phyloP scores from a whole-genome alignment of 2,113 vertebrate species.

The Astatotilapia flaviijosephi region DNA sequence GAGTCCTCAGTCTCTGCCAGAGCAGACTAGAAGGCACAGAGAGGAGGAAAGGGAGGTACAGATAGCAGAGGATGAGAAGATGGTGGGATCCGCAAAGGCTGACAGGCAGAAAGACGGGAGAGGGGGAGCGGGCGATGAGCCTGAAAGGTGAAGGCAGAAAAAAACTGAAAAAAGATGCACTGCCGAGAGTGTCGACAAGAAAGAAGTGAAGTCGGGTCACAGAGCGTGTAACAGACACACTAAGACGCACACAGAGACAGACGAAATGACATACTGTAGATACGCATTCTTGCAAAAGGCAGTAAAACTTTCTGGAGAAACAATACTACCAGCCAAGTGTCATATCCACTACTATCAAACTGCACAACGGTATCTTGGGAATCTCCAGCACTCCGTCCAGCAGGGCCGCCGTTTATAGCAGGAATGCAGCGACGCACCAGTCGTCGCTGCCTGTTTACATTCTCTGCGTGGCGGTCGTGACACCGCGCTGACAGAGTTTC shows the following conservation, averaged over 20 bases:
- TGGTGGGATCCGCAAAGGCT: background rate
- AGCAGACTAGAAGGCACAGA: background rate
- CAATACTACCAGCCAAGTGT: background rate
- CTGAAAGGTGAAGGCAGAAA: background rate
- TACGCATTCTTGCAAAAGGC: background rate
- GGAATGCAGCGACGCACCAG: background rate
- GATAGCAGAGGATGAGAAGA: background rate
- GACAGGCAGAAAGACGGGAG: background rate
- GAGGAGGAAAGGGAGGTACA: background rate
- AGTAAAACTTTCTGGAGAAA: background rate
- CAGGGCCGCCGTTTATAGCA: background rate
- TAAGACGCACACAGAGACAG: background rate
- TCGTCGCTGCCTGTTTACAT: slow-evolving; percentile 4
- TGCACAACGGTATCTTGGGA: background rate
- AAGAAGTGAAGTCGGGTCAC: background rate
- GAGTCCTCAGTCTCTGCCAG: background rate
- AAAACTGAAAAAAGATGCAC: background rate
- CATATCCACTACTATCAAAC: background rate
- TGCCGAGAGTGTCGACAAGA: background rate
- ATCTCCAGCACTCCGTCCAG: background rate
- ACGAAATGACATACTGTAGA: background rate
- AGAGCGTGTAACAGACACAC: background rate
- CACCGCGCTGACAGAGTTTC: background rate
- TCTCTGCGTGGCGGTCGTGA: background rate
- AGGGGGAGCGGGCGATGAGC: background rate